These are phyloP conservation scores for Parapsyche elsis DNA, from an alignment of 1,140 invertebrate species.

Conservation along the genomic window DNA sequence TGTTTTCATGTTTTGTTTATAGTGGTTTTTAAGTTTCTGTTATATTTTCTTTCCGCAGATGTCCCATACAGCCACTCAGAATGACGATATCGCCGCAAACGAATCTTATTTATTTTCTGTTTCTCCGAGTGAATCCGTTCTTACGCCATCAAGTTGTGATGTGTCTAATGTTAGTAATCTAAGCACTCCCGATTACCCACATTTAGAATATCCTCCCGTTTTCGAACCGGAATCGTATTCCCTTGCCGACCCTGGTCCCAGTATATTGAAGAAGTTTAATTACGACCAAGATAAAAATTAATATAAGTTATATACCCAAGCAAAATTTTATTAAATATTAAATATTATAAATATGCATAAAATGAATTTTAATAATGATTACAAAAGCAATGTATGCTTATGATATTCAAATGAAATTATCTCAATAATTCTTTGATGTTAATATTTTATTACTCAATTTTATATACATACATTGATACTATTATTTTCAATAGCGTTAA, in stretches of 20 bases:
- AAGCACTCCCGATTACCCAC: slow-evolving; percentile 70
- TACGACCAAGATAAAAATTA: slow-evolving; percentile 29
- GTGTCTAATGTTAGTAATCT: slow-evolving; percentile 40
- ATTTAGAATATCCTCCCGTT: slow-evolving; percentile 83
- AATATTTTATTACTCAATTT: too few species aligned
- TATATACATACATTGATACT: too few species aligned
- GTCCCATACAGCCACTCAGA: slow-evolving; percentile 38
- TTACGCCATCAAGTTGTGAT: slow-evolving; percentile 34
- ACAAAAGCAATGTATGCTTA: too few species aligned
- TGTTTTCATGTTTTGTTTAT: slow-evolving; percentile 46
- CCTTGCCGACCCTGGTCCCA: slow-evolving; percentile 67
- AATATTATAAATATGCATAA: too few species aligned
- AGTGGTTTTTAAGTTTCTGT: slow-evolving; percentile 34
- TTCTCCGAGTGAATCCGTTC: slow-evolving; percentile 27
- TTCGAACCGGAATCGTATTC: slow-evolving; percentile 86
- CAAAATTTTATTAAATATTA: too few species aligned
- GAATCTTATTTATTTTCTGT: slow-evolving; percentile 47
- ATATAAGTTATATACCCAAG: background rate
- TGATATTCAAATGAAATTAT: too few species aligned
- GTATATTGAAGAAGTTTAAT: slow-evolving; percentile 43
- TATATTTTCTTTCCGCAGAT: slow-evolving; percentile 48
- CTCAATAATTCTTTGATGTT: too few species aligned
- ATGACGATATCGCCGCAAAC: slow-evolving; percentile 30
- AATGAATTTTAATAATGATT: too few species aligned
- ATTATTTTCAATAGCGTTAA: too few species aligned